These are phyloP conservation scores for Enteromius radiatus DNA, from an alignment of 2,797 vertebrate genomes.

Conservation along the genomic window DNA sequence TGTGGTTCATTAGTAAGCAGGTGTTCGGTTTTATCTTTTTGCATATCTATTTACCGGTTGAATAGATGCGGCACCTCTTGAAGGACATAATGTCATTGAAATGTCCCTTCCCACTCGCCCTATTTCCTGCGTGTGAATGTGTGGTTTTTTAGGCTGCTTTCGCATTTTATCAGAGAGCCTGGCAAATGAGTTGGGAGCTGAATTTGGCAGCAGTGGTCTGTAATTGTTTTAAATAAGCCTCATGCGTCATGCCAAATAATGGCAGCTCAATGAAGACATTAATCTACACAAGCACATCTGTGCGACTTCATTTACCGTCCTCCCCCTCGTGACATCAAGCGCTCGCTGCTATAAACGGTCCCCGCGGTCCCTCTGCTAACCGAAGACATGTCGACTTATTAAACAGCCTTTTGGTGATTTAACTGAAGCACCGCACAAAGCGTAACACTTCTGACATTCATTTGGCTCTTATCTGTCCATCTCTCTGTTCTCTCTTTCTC, in stretches of 20 bases:
- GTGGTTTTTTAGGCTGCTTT: conserved; percentile 51
- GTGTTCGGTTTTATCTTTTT: conserved; percentile 40
- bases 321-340: conserved; percentile 43
- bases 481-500: conserved; percentile 9
- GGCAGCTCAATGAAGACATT: conserved; percentile 73
- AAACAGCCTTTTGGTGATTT: conserved; percentile 35
- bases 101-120: conserved; percentile 10
- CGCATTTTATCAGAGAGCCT: conserved; percentile 63
- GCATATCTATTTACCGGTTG: conserved; percentile 32
- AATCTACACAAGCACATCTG: conserved; percentile 81
- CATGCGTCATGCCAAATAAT: conserved; percentile 75
- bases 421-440: conserved; percentile 27
- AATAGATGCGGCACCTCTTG: conserved; percentile 33
- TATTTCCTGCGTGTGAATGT: conserved; percentile 15
- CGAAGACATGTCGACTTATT: conserved; percentile 34
- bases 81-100: conserved; percentile 44
- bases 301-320: conserved; percentile 73
- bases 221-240: conserved; percentile 82
- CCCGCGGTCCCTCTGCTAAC: conserved; percentile 39
- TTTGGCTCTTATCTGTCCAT: conserved; percentile 10
- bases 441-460: conserved; percentile 30
- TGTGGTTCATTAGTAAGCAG: conserved; percentile 34
- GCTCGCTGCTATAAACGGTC: conserved; percentile 42
- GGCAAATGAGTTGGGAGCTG: conserved; percentile 68
- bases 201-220: conserved; percentile 72